Percentiles rank a stretch among this genome's conserved stretches.
phyloP scores from a whole-genome alignment of 2,113 vertebrate species.

The Oryzias javanicus region DNA sequence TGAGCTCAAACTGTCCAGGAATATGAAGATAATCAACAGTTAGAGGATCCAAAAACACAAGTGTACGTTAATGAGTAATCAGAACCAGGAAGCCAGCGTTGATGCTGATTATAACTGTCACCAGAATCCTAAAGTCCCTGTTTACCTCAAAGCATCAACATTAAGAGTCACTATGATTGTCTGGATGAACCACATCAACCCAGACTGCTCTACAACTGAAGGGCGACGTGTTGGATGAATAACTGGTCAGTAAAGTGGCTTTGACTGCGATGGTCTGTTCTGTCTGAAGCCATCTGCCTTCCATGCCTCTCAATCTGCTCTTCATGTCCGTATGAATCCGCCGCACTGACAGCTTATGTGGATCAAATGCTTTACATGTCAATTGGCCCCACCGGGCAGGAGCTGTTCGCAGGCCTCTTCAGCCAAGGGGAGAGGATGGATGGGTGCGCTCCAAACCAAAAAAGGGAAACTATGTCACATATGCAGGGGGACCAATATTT shows the following conservation, averaged over 20 bases:
- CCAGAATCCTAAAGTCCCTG: too few species aligned
- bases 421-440: constrained; percentile 26
- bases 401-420: constrained; percentile 51
- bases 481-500: constrained; percentile 24
- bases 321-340: constrained; percentile 12
- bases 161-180: too few species aligned
- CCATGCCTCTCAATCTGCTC: neutral
- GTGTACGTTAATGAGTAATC: too few species aligned
- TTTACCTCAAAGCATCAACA: too few species aligned
- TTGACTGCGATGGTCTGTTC: neutral
- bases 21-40: too few species aligned
- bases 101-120: too few species aligned
- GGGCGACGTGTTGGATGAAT: too few species aligned
- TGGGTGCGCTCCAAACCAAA: constrained; percentile 24
- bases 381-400: constrained; percentile 35
- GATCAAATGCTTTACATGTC: constrained; percentile 49
- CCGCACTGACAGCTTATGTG: constrained; percentile 22
- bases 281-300: neutral
- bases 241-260: constrained; percentile 1
- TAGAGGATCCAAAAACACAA: too few species aligned
- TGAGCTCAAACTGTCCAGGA: too few species aligned
- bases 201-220: too few species aligned
- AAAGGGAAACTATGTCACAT: constrained; percentile 34
- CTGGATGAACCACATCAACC: too few species aligned
- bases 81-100: too few species aligned